These are phyloP conservation scores for Crotophaga sulcirostris DNA, from an alignment of 2,113 vertebrate genomes.

Conservation along the genomic window DNA sequence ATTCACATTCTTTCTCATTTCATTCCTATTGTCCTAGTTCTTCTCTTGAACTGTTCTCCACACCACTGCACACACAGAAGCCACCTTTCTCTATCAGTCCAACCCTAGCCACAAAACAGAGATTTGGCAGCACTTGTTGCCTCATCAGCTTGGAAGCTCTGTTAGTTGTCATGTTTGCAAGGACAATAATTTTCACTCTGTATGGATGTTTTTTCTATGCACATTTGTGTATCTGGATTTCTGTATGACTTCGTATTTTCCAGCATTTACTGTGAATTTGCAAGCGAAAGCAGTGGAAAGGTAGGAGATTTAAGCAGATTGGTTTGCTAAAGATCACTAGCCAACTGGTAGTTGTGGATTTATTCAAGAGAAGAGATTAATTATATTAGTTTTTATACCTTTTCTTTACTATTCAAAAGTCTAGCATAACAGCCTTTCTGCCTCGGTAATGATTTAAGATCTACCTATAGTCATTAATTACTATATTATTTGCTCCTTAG, in stretches of 20 bases:
- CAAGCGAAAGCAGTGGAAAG: background rate
- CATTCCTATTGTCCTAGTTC: background rate
- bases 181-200: background rate
- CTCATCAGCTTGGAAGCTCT: background rate
- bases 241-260: background rate
- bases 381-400: background rate
- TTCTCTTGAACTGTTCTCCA: background rate
- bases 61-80: background rate
- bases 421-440: background rate
- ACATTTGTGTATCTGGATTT: background rate
- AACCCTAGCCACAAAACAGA: background rate
- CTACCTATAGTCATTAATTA: background rate
- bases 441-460: background rate
- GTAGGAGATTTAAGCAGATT: background rate
- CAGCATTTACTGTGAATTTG: background rate
- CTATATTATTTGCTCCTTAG: background rate
- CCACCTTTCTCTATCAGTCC: background rate
- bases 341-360: background rate
- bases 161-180: background rate
- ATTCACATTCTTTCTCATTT: background rate
- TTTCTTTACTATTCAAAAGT: background rate
- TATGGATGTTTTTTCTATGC: background rate
- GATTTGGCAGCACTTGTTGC: background rate
- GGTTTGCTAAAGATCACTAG: background rate
- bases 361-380: background rate